Conservation (phyloP, 92 coral and sea anemone genomes). For the Bergia sp. region DNA sequence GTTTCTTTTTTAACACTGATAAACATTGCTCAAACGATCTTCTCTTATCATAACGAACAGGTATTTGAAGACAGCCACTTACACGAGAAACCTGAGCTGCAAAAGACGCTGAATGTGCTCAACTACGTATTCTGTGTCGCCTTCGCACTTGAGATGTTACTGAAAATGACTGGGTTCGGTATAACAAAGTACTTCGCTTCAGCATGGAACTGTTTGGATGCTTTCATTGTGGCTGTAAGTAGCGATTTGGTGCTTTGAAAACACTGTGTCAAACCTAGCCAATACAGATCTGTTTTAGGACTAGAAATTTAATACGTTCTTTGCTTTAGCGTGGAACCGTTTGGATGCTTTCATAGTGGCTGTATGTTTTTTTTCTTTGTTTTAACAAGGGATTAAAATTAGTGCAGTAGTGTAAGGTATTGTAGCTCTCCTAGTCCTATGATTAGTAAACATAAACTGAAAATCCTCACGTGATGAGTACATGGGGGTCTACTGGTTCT, state of each 20-base stretch:
- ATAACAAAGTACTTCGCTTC: slow-evolving; percentile 84
- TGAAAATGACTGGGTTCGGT: slow-evolving; percentile 88
- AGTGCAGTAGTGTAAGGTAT: no score
- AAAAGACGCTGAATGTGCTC: slow-evolving; percentile 65
- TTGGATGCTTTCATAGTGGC: slow-evolving; percentile 88
- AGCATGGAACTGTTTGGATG: slow-evolving; percentile 90
- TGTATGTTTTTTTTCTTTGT: slow-evolving; percentile 52
- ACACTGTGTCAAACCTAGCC: no score
- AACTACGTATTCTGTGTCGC: slow-evolving; percentile 80
- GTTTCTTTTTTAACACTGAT: no score
- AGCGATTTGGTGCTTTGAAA: no score
- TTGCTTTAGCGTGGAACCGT: slow-evolving; percentile 92
- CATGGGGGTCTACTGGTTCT: no score
- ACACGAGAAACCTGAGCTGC: slow-evolving; percentile 60
- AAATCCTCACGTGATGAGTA: no score
- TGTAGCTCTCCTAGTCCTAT: no score
- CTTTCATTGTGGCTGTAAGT: slow-evolving; percentile 77
- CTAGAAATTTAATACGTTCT: slow-evolving; percentile 34
- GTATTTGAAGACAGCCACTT: slow-evolving; percentile 88
- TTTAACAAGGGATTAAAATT: no score
- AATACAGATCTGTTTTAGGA: no score
- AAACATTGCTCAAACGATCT: not conserved
- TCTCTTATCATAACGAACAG: slow-evolving; percentile 43
- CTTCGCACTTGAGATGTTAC: slow-evolving; percentile 84
- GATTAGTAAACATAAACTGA: no score